Evolutionary conservation across 2,888 invertebrate genomes (phyloP), one percentile per base, ranked within the genome.

Genomic region (Amphipoea oculea): DNA sequence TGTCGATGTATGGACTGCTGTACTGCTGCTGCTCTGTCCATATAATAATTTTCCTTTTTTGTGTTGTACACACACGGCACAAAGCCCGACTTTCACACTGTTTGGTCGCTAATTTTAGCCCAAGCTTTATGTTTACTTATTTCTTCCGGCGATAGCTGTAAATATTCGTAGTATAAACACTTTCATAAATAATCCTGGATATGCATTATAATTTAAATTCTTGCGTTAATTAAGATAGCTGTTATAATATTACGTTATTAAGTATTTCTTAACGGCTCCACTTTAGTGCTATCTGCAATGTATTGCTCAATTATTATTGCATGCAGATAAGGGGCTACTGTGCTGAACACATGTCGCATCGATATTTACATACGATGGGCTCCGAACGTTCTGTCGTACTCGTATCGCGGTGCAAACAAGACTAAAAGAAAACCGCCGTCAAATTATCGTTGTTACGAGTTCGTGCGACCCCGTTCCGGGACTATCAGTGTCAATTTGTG

Each of bases 91-190:
- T 90, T 91, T 87, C 88, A 90, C 86, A 88, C 84, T 89, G 90
- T 92, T 92, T 88, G 90, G 86, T 86, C 91, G 92, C 92, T 95
- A 95, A 95, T 94, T 94, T 94, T 95, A 94, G 92, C 91, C 90
- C 87, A 90, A 83, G 74, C 84, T 82, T 80, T 74, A 91, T 94
- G 95, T 95, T 95, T 95, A 94, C 92, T 88, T 87, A 90, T 91
- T 91, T 92, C 94, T 95, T 95, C 95, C 94, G 93, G 94, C 89
- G 91, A 89, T 91, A 85, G 89, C 89, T 89, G 92, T 95, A 94
- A 94, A 94, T 95, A 93, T 91, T 85, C 80, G 69, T 81, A 85
- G 89, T 87, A 90, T 92, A 93, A 93, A 94, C 92, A 94, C 88
- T 85, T 86, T n/a, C 79, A 87, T 87, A 89, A 89, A 90, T 92